Conservation (phyloP, 2,888 invertebrate species). For the Apodemia mormo region DNA sequence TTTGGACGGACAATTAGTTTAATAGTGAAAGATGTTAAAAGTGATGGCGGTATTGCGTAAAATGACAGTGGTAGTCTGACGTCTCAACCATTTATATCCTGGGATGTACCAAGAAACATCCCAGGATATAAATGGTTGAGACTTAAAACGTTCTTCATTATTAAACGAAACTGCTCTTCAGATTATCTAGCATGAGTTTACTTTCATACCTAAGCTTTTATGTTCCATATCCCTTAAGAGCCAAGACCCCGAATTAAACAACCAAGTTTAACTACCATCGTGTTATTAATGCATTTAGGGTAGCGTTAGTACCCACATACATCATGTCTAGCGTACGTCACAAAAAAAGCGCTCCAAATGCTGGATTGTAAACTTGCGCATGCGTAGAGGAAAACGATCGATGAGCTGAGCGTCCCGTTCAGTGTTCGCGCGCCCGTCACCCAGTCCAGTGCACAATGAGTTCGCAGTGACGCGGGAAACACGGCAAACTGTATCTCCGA, state of each 20-base stretch:
- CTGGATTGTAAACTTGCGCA: conserved; percentile 52
- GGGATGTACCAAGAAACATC: not conserved
- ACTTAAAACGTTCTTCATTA: not conserved
- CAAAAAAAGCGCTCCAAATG: conserved; percentile 53
- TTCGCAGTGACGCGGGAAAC: conserved; percentile 74
- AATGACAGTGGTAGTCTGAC: too few relatives aligned
- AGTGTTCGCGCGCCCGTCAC: conserved; percentile 79
- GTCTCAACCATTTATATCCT: too few relatives aligned
- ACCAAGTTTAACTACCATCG: not conserved
- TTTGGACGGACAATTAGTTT: too few relatives aligned
- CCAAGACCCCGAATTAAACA: conserved; percentile 13
- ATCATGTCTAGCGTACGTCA: conserved; percentile 30
- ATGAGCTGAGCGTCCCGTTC: conserved; percentile 60
- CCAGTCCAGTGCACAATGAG: conserved; percentile 70
- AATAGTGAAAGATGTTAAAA: too few relatives aligned
- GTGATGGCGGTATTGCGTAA: too few relatives aligned
- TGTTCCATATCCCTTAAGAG: not conserved
- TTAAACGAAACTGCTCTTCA: not conserved
- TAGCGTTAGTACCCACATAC: conserved; percentile 23
- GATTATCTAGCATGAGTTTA: not conserved
- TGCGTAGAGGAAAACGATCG: conserved; percentile 56
- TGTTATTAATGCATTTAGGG: conserved; percentile 9
- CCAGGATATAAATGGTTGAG: not conserved
- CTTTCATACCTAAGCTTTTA: not conserved
- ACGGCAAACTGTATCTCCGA: conserved; percentile 80